A percentile compares a stretch with the other conserved stretches of the same genome.
These are phyloP conservation scores for Paraescarpia echinospica DNA, from an alignment of 1,140 invertebrate species.

Conservation along the genomic window DNA sequence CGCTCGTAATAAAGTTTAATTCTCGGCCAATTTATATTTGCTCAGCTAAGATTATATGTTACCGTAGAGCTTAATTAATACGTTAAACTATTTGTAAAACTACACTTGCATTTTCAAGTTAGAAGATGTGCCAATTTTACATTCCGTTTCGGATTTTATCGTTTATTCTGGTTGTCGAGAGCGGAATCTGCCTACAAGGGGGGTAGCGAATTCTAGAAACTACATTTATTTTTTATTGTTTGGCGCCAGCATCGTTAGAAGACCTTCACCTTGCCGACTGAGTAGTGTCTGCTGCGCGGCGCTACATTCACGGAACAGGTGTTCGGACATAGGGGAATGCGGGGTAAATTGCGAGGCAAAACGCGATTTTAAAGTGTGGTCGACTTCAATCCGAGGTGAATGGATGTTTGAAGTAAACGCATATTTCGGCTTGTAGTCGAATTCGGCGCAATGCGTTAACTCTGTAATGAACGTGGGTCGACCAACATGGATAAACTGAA, in stretches of 20 bases:
- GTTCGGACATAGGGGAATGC: not conserved
- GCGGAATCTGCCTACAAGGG: not conserved
- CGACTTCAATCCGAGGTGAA: not conserved
- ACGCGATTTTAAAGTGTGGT: not conserved
- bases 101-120: no score
- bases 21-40: no score
- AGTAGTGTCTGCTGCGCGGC: not conserved
- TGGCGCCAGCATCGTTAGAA: not conserved
- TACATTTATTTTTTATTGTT: not conserved
- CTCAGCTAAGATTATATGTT: no score
- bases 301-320: not conserved
- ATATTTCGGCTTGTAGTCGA: not conserved
- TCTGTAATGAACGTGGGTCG: not conserved
- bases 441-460: not conserved
- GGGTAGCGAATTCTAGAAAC: not conserved
- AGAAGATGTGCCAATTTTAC: no score
- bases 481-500: no score
- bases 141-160: no score
- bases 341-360: not conserved
- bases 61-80: no score
- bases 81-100: no score
- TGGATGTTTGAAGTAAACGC: not conserved
- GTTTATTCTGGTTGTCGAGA: no score
- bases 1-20: no score
- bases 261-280: not conserved